Conservation (phyloP, 1,140 invertebrate species). For the Trichogramma pretiosum region DNA sequence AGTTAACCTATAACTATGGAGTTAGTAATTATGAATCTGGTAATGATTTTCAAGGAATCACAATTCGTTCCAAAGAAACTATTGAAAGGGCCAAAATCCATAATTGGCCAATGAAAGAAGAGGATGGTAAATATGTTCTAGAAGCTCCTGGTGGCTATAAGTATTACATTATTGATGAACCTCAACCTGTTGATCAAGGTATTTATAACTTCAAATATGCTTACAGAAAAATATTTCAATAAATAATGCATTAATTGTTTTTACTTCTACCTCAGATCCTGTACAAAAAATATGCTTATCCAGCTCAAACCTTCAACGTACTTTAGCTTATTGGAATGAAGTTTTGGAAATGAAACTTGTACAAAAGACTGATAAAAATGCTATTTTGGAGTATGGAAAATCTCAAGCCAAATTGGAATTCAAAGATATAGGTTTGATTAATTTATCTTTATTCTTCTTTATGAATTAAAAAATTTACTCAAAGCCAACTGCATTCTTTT, state of each 20-base stretch:
- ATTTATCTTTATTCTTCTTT: too few species aligned
- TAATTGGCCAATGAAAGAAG: constrained; percentile 58
- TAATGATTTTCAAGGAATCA: constrained; percentile 86
- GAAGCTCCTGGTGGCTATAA: constrained; percentile 86
- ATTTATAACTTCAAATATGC: constrained; percentile 6
- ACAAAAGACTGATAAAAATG: constrained; percentile 49
- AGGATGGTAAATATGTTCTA: constrained; percentile 51
- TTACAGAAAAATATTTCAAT: background rate
- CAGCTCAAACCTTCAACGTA: constrained; percentile 66
- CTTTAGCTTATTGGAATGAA: constrained; percentile 75
- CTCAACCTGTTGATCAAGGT: constrained; percentile 55
- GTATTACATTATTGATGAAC: constrained; percentile 70
- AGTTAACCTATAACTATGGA: constrained; percentile 97
- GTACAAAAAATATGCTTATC: constrained; percentile 73
- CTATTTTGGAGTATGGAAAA: constrained; percentile 61
- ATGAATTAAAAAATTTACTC: constrained; percentile 1
- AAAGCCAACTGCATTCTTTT: constrained; percentile 15
- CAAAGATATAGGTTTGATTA: constrained; percentile 59
- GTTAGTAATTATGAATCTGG: constrained; percentile 74
- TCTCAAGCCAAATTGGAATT: constrained; percentile 71
- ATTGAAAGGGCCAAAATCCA: constrained; percentile 61
- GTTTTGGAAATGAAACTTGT: constrained; percentile 67
- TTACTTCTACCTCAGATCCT: constrained; percentile 55
- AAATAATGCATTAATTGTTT: background rate
- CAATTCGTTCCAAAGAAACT: constrained; percentile 68